A percentile compares a stretch with the other conserved stretches of the same genome.
phyloP scores from a whole-genome alignment of 2,113 vertebrate species.

The Plectropomus leopardus region DNA sequence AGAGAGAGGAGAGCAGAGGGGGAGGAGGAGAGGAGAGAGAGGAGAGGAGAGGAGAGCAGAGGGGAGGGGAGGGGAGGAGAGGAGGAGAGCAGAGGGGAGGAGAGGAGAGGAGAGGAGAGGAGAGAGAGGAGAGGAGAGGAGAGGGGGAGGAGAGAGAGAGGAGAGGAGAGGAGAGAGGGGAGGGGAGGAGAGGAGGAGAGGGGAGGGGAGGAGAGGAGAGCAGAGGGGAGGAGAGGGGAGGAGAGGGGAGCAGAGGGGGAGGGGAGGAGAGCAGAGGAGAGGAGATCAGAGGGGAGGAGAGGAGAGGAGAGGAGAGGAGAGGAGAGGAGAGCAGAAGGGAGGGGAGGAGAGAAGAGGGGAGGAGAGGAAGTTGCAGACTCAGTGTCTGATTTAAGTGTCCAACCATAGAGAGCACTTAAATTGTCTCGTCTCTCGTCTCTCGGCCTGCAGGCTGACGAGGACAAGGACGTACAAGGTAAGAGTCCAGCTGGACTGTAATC shows the following conservation, averaged over 20 bases:
- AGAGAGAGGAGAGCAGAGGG: too few species aligned
- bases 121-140: background rate
- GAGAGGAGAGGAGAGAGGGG: background rate
- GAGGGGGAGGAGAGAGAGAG: background rate
- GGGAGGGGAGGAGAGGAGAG: background rate
- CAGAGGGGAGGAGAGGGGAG: background rate
- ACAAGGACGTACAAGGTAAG: slow-evolving; percentile 56
- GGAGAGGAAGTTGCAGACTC: slow-evolving; percentile 11
- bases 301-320: background rate
- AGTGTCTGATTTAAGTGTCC: slow-evolving; percentile 26
- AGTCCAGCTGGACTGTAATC: slow-evolving; percentile 4
- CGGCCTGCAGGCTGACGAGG: slow-evolving; percentile 32
- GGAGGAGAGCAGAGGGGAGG: background rate
- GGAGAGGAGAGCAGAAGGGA: background rate
- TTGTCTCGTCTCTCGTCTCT: slow-evolving; percentile 35
- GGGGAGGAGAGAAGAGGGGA: background rate
- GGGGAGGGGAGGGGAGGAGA: too few species aligned
- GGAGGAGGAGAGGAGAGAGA: background rate
- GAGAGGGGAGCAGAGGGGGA: too few species aligned
- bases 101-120: background rate
- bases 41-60: background rate
- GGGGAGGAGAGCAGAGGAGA: too few species aligned
- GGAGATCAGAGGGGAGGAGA: background rate
- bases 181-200: background rate
- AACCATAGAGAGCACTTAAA: slow-evolving; percentile 37